phyloP scores from a whole-genome alignment of 1,140 invertebrate species.

The Chelonus insularis region DNA sequence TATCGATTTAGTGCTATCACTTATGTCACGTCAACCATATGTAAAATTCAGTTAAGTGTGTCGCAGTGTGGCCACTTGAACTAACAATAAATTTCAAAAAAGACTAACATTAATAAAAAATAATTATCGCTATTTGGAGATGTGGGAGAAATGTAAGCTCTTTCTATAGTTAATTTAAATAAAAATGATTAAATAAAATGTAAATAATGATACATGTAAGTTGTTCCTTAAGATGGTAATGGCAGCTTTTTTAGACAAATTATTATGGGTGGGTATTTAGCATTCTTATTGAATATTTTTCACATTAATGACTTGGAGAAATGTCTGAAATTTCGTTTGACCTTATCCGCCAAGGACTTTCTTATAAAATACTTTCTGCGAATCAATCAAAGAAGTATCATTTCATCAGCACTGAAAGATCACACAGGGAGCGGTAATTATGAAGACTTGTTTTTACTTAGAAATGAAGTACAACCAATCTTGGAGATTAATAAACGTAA shows the following conservation, averaged over 20 bases:
- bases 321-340: slow-evolving; percentile 3
- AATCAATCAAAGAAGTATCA: slow-evolving; percentile 10
- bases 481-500: neutral
- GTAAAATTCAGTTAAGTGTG: neutral
- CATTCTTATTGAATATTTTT: no score
- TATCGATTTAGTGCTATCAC: slow-evolving; percentile 11
- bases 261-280: no score
- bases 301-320: neutral
- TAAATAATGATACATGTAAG: no score
- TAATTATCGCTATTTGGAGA: neutral
- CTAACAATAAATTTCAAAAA: slow-evolving; percentile 5
- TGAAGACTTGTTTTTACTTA: neutral
- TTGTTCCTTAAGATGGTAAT: no score
- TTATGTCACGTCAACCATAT: neutral
- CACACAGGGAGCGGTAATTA: slow-evolving; percentile 3
- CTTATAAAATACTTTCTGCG: slow-evolving; percentile 1
- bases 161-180: no score
- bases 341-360: slow-evolving; percentile 9
- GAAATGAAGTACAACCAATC: neutral
- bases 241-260: no score
- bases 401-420: neutral
- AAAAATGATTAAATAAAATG: no score
- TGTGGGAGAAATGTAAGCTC: no score
- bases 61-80: neutral
- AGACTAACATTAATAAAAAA: neutral